These are phyloP conservation scores for Anthopleura xanthogrammica DNA, from an alignment of 92 coral and sea anemone genomes.

Conservation along the genomic window DNA sequence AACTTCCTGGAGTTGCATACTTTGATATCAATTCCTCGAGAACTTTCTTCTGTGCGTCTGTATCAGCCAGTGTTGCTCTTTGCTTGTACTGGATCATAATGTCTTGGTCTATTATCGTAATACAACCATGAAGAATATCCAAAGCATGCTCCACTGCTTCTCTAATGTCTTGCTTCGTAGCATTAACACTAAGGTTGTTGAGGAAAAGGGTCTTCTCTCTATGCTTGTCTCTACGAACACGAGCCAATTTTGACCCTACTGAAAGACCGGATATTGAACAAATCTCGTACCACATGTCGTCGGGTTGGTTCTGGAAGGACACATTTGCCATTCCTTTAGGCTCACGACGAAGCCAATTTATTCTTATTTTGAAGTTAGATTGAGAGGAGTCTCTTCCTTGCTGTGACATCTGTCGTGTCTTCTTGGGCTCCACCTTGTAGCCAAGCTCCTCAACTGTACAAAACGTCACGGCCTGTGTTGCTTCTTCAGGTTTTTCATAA, in stretches of 20 bases:
- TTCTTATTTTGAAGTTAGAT: constrained; percentile 35
- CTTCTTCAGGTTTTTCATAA: constrained; percentile 40
- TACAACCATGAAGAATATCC: background rate
- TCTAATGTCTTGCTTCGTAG: constrained; percentile 38
- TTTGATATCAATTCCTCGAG: constrained; percentile 9
- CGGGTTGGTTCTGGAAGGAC: background rate
- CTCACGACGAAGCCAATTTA: constrained; percentile 57
- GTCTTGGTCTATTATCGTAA: background rate
- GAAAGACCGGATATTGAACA: background rate
- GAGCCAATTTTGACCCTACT: background rate
- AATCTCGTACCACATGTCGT: background rate
- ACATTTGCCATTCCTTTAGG: constrained; percentile 47
- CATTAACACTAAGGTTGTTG: background rate
- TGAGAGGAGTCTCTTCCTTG: constrained; percentile 1
- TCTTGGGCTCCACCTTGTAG: constrained; percentile 17
- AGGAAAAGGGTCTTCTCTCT: background rate
- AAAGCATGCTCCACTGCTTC: constrained; percentile 33
- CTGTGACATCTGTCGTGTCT: background rate
- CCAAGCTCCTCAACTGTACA: background rate
- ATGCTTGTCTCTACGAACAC: background rate
- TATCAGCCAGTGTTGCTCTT: constrained; percentile 12
- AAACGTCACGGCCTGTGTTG: constrained; percentile 10
- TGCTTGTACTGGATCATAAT: constrained; percentile 33
- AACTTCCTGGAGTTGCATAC: constrained; percentile 18
- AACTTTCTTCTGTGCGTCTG: constrained; percentile 10